A percentile compares a stretch with the other conserved stretches of the same genome.
These are phyloP conservation scores for Panthera leo DNA, from an alignment of 2,113 vertebrate genomes.

Conservation along the genomic window DNA sequence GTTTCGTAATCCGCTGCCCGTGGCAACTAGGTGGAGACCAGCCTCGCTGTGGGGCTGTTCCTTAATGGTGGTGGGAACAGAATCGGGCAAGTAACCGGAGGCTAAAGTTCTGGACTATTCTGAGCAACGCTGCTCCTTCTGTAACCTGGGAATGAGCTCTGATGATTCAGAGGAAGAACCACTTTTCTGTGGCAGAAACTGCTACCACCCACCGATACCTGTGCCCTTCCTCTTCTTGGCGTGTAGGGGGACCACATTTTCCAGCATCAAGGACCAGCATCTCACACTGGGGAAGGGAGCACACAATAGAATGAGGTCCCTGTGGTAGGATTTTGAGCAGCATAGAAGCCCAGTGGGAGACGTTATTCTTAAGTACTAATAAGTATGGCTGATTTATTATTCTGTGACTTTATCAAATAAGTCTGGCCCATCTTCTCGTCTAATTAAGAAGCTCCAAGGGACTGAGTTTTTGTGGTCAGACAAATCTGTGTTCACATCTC, in stretches of 20 bases:
- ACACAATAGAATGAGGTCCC: background rate
- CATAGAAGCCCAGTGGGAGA: background rate
- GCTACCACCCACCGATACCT: background rate
- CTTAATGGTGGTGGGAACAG: background rate
- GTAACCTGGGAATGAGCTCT: background rate
- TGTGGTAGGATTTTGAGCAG: background rate
- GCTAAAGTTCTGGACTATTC: background rate
- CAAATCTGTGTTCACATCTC: background rate
- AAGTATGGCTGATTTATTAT: conserved; percentile 17
- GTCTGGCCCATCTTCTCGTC: background rate
- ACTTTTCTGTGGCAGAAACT: background rate
- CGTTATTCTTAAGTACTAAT: background rate
- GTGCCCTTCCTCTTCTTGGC: background rate
- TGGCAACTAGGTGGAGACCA: background rate
- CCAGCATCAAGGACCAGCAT: accelerated
- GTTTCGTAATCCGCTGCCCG: background rate
- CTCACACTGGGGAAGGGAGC: background rate
- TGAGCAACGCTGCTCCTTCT: background rate
- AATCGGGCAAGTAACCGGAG: background rate
- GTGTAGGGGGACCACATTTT: background rate
- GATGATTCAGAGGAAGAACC: background rate
- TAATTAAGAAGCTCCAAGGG: conserved; percentile 27
- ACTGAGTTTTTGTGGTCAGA: background rate
- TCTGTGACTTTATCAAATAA: conserved; percentile 49
- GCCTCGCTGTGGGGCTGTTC: background rate